Evolutionary conservation across 2,113 vertebrate genomes (phyloP).

Genomic region (Amblyopsis rosae): DNA sequence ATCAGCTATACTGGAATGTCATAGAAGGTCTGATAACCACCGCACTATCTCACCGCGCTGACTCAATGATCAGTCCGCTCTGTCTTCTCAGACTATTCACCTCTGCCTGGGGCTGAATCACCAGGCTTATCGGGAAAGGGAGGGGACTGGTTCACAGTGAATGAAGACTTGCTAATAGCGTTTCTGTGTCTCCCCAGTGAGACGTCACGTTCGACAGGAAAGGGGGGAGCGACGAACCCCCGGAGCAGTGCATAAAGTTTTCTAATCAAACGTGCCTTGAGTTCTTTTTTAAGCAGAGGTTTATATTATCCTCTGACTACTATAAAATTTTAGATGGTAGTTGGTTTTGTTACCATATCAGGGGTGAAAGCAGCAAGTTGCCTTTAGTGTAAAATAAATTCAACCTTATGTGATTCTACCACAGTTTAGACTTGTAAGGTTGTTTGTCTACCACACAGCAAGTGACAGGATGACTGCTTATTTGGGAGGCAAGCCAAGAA

Average conservation of each 20-base stretch:
- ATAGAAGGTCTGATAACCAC: neutral
- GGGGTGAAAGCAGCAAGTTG: constrained; percentile 7
- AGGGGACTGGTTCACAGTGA: neutral
- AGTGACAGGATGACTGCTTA: constrained; percentile 18
- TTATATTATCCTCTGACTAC: neutral
- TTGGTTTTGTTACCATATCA: constrained; percentile 9
- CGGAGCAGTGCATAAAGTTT: neutral
- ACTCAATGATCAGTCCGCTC: neutral
- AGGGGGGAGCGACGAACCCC: neutral
- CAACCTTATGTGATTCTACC: no score
- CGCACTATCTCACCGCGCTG: neutral
- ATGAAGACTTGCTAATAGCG: neutral
- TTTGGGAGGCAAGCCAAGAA: no score
- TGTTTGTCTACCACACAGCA: no score
- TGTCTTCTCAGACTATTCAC: neutral
- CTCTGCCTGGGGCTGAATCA: neutral
- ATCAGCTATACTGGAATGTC: no score
- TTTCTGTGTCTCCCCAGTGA: neutral
- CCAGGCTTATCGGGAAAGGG: neutral
- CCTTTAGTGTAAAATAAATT: neutral
- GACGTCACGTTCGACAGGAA: neutral
- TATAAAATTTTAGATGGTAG: constrained; percentile 4
- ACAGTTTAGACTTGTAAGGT: no score
- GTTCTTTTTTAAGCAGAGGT: no score
- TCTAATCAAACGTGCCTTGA: no score